Conservation (phyloP, 1,140 invertebrate genomes). For the Gonioctena quinquepunctata region DNA sequence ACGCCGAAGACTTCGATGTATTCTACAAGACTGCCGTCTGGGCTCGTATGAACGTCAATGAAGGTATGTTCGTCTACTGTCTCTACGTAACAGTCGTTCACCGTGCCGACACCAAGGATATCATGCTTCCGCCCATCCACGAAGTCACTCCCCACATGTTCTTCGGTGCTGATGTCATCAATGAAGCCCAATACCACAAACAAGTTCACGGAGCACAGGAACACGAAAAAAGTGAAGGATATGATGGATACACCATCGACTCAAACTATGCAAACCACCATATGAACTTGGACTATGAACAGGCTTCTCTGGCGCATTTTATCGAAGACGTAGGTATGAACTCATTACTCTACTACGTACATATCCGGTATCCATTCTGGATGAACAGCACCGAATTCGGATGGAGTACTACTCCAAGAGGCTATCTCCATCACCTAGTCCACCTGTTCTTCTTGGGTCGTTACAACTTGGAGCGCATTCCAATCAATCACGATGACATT, state of each 20-base stretch:
- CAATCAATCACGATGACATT: constrained; percentile 66
- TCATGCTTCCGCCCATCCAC: constrained; percentile 67
- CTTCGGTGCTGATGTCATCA: constrained; percentile 64
- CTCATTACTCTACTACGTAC: constrained; percentile 68
- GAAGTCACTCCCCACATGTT: constrained; percentile 70
- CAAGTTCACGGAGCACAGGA: constrained; percentile 46
- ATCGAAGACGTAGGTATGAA: constrained; percentile 76
- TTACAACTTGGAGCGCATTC: constrained; percentile 71
- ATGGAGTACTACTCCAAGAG: constrained; percentile 60
- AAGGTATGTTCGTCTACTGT: constrained; percentile 67
- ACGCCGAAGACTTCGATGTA: constrained; percentile 66
- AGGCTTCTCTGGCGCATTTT: constrained; percentile 67
- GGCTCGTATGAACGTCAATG: constrained; percentile 66
- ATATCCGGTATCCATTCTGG: constrained; percentile 68
- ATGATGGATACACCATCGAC: constrained; percentile 55
- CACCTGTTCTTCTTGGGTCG: constrained; percentile 67
- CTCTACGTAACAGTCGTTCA: constrained; percentile 65
- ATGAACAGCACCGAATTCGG: constrained; percentile 60
- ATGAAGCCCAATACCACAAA: constrained; percentile 63
- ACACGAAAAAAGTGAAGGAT: constrained; percentile 38
- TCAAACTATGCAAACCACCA: constrained; percentile 61
- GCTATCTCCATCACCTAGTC: constrained; percentile 65
- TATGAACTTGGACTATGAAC: constrained; percentile 54
- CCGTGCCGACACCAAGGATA: constrained; percentile 63
- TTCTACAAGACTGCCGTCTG: constrained; percentile 65